phyloP scores from a whole-genome alignment of 1,140 invertebrate genomes.

The Homarus americanus region DNA sequence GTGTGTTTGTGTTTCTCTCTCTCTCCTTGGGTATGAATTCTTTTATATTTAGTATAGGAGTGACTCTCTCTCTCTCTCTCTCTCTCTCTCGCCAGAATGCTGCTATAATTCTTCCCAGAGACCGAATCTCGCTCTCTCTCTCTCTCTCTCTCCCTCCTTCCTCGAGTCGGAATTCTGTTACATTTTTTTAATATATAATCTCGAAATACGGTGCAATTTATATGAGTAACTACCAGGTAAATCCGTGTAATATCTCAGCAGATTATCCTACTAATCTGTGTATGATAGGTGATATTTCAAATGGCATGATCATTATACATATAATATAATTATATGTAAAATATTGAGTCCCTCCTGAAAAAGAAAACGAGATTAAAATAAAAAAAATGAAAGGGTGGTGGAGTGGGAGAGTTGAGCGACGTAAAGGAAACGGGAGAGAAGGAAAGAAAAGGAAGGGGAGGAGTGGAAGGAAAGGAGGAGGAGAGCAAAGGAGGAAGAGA shows the following conservation, averaged over 20 bases:
- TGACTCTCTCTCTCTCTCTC: conserved; percentile 25
- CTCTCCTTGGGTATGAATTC: conserved; percentile 5
- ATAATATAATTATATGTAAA: not conserved
- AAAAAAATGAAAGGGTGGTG: not conserved
- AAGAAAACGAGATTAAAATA: not conserved
- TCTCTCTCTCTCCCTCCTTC: not conserved
- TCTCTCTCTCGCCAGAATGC: not conserved
- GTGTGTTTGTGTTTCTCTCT: conserved; percentile 2
- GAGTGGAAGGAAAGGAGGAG: not conserved
- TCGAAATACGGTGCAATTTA: conserved; percentile 30
- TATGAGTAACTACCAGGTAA: conserved; percentile 31
- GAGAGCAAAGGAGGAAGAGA: not conserved
- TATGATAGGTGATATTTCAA: conserved; percentile 48
- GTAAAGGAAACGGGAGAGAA: not conserved
- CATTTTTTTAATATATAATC: conserved; percentile 33
- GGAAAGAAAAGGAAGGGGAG: not conserved
- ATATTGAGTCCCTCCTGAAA: not conserved
- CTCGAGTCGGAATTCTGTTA: conserved; percentile 1
- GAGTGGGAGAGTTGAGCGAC: too few species aligned
- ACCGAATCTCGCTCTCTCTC: too few species aligned
- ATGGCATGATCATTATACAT: conserved; percentile 17
- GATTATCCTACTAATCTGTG: conserved; percentile 28
- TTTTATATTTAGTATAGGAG: too few species aligned
- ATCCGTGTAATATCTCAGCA: conserved; percentile 1
- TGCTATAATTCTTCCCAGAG: too few species aligned